Conservation (phyloP, 1,140 invertebrate species). For the Pseudomyrmex pallidus region DNA sequence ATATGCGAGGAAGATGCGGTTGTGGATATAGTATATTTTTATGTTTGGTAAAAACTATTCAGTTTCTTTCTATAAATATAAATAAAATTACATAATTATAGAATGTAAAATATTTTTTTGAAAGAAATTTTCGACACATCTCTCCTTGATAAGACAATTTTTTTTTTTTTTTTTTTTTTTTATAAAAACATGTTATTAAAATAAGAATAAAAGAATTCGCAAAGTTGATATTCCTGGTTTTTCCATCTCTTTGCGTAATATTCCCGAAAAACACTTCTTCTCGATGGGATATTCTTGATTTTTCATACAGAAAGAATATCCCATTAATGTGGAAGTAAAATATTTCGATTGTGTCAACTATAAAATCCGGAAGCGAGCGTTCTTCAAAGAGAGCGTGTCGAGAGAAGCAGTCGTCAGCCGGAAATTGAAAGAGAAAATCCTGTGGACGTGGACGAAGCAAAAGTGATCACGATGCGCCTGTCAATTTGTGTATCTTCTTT, state of each 20-base stretch:
- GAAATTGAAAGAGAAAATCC: constrained; percentile 11
- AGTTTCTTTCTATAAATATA: too few relatives aligned
- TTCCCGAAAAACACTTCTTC: too few relatives aligned
- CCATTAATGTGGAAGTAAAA: too few relatives aligned
- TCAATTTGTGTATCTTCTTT: constrained; percentile 23
- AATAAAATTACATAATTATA: background rate
- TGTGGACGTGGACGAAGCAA: constrained; percentile 3
- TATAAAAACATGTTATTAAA: too few relatives aligned
- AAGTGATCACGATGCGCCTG: background rate
- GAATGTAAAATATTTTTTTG: background rate
- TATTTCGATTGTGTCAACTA: background rate
- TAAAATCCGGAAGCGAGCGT: constrained; percentile 30
- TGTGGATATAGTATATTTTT: background rate
- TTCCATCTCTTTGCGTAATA: too few relatives aligned
- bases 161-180: too few relatives aligned
- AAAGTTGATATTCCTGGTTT: too few relatives aligned
- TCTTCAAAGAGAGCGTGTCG: constrained; percentile 20
- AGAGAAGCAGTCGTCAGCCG: background rate
- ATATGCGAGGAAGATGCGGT: background rate
- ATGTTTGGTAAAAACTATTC: too few relatives aligned
- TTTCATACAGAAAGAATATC: too few relatives aligned
- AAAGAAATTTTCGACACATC: background rate
- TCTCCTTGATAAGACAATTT: too few relatives aligned
- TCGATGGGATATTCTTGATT: too few relatives aligned
- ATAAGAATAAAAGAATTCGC: too few relatives aligned